A percentile compares a stretch with the other conserved stretches of the same genome.
These are phyloP conservation scores for Coregonus suidteri DNA, from an alignment of 2,797 vertebrate genomes.

Conservation along the genomic window DNA sequence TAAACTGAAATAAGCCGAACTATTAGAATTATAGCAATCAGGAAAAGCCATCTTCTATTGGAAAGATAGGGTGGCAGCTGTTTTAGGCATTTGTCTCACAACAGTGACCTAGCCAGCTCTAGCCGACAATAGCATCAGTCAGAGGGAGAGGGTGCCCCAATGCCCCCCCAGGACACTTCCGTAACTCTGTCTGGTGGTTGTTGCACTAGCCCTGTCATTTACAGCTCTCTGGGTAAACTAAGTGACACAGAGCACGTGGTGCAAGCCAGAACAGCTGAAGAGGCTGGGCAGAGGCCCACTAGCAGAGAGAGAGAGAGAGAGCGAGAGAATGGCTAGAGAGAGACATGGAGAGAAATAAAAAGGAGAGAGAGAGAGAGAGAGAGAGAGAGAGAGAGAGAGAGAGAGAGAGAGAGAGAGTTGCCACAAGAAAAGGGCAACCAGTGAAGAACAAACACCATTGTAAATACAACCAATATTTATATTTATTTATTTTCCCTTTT, in stretches of 20 bases:
- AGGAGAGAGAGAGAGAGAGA: conserved; percentile 7
- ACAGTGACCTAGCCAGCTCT: not conserved
- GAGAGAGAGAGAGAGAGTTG: not conserved
- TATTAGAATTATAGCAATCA: no score
- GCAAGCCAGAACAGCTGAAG: conserved; percentile 41
- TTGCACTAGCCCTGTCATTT: conserved; percentile 13
- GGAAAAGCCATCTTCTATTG: not conserved
- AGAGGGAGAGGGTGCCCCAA: not conserved
- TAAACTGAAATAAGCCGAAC: no score
- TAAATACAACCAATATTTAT: no score
- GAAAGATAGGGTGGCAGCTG: not conserved
- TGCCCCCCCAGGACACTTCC: conserved; percentile 2
- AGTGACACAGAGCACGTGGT: conserved; percentile 31
- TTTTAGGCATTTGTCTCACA: not conserved
- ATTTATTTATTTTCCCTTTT: no score
- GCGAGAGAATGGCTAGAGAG: not conserved
- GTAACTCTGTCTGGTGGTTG: conserved; percentile 12
- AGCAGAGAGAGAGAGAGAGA: conserved; percentile 9
- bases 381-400: conserved; percentile 2
- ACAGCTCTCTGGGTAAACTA: conserved; percentile 16
- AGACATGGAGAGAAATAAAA: not conserved
- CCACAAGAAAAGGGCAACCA: no score
- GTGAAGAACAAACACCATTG: no score
- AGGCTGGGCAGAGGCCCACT: conserved; percentile 19
- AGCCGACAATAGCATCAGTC: not conserved